phyloP scores from a whole-genome alignment of 2,797 vertebrate species.

The Pipistrellus pipistrellus region DNA sequence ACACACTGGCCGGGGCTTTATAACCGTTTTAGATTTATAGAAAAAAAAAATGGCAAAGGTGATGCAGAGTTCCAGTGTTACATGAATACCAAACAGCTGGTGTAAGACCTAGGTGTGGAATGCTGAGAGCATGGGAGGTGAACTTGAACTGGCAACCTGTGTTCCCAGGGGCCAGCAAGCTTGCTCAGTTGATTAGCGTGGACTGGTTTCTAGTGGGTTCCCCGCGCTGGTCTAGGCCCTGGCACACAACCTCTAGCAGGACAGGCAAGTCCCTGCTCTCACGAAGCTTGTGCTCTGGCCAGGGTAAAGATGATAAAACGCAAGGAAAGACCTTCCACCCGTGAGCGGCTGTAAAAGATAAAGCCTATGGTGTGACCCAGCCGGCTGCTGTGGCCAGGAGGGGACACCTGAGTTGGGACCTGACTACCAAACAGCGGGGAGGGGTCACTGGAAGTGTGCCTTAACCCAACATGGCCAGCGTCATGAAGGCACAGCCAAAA shows the following conservation, averaged over 20 bases:
- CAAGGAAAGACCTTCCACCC: neutral
- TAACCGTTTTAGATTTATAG: neutral
- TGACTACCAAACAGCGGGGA: neutral
- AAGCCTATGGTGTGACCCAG: neutral
- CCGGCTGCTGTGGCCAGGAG: neutral
- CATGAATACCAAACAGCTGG: no score
- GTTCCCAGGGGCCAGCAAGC: neutral
- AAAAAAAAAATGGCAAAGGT: neutral
- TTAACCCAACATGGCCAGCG: no score
- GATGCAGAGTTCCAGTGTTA: neutral
- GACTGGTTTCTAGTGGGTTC: neutral
- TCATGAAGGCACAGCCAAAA: no score
- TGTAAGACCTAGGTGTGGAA: no score
- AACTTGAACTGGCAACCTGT: neutral
- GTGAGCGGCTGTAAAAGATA: neutral
- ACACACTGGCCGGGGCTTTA: neutral
- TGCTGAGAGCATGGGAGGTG: no score
- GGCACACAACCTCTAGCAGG: neutral
- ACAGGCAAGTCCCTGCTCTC: neutral
- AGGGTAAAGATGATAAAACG: neutral
- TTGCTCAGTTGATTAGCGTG: neutral
- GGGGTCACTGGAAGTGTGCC: no score
- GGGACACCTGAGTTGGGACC: neutral
- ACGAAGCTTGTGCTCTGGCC: neutral
- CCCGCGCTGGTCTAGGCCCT: neutral